Base-by-base conservation (phyloP, 1,140 invertebrate species). In the Proctacanthus coquilletti region DNA sequence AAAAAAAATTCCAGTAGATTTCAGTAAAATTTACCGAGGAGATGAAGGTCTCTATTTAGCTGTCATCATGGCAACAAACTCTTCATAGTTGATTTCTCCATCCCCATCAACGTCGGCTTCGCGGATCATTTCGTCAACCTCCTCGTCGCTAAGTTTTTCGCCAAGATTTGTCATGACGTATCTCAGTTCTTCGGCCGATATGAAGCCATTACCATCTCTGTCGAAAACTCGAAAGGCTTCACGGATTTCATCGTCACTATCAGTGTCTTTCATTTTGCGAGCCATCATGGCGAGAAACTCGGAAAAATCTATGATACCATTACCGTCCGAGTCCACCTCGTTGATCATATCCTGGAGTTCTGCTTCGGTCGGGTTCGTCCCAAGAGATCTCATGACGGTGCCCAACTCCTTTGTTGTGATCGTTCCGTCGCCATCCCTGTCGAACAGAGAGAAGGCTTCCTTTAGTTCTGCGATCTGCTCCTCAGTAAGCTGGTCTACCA, bases 361-460 rank as follows among this genome's bases (percentile, higher is more conserved):
- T 10, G 45, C 42, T 40, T 62, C 57, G 4, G 46, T 62, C 31
- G 63, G 61, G 44, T 60, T 62, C 37, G 56, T 45, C 17, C 62
- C 64, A 36, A 64, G 27, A 2, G 48, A 46, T 14, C 56, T 40
- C 39, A 64, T 51, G 18, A 62, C 58, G 5, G 47, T 45, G 6
- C 56, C 61, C 18, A 62, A 36, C 32, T 61, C 51, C 25, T 54
- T 42, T 53, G 92, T 95, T 42, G 91, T 94, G 65, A 97, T 96
- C 49, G 92, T 94, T 59, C 93, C 93, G 70, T 96, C 92, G 40
- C 91, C 91, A 62, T 97, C 91, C 68, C 95, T 95, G 67, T 96
- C 91, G 66, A 96, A 96, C 48, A 95, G 73, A 64, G 87, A 92
- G 62, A 96, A 94, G 40, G 91, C 91, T 68, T 96, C 89, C n/a